Percentiles rank a stretch among this genome's conserved stretches.
Conservation (phyloP, 37 sponge, comb jelly and placozoan genomes). For the Lycopodina hypogea region DNA sequence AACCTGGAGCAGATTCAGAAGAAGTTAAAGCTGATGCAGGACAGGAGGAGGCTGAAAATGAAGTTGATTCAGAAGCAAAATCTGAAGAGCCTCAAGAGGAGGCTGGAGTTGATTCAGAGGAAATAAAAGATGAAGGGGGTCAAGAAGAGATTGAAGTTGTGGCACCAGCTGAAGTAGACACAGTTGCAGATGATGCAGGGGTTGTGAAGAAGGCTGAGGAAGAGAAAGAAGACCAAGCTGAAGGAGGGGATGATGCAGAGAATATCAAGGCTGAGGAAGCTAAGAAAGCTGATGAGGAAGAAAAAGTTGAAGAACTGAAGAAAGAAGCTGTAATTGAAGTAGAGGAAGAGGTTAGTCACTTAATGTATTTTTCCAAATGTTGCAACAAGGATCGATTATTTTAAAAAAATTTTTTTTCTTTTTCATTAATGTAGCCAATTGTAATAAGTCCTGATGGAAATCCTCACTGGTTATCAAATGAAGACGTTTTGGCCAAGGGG, state of each 20-base stretch:
- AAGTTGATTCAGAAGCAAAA: background rate
- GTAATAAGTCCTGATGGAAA: slow-evolving; percentile 25
- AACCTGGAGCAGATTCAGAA: slow-evolving; percentile 2
- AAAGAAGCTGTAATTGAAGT: background rate
- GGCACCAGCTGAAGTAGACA: background rate
- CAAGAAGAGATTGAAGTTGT: background rate
- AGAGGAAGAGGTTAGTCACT: slow-evolving; percentile 4
- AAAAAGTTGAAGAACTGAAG: background rate
- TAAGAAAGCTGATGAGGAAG: background rate
- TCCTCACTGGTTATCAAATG: slow-evolving; percentile 49
- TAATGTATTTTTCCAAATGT: background rate
- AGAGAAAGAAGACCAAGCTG: background rate
- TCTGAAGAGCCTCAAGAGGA: background rate
- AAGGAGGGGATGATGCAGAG: slow-evolving; percentile 1
- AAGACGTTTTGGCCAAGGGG: slow-evolving; percentile 51
- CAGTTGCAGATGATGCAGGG: slow-evolving; percentile 13
- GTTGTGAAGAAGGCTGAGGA: slow-evolving; percentile 5
- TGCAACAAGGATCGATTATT: background rate
- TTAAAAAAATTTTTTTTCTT: background rate
- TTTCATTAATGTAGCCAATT: slow-evolving; percentile 12
- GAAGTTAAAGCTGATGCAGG: slow-evolving; percentile 8
- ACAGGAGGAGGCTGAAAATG: slow-evolving; percentile 11
- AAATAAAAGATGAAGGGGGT: slow-evolving; percentile 3
- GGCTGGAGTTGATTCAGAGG: background rate
- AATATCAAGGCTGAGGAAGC: background rate